Evolutionary conservation across 2,888 invertebrate species (phyloP), one percentile per base, ranked within the genome.

Genomic region (Branchipolynoe longqiensis): DNA sequence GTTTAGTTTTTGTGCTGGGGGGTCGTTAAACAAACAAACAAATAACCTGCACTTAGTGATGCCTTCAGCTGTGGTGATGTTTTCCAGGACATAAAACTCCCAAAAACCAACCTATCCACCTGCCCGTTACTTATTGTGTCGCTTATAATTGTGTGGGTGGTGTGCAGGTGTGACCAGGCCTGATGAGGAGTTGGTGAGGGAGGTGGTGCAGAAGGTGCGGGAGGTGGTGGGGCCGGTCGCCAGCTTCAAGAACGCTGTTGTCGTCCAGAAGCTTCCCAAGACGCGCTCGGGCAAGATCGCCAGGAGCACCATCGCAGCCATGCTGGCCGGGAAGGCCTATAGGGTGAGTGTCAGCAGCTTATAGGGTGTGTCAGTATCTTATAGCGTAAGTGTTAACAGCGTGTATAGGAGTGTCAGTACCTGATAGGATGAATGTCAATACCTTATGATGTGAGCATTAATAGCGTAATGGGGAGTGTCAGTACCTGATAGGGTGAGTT

Each of bases 211-310:
- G 28, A 94, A 95, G 92, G 96, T 96, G 0, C 93, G 96, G 87
- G 95, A 95, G 74, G 92, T 96, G 59, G 96, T 97, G 82, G 97
- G 97, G 0, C 97, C 98, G 0, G 98, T 98, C 8, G 98, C 98
- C 0, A 96, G 97, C 0, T 97, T 98, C 93, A 96, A 96, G 88
- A 94, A 96, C 89, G 96, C 96, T 0, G 96, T 96, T 0, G 95
- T 97, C 0, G 97, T 98, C 0, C 95, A 95, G 25, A 97, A 95
- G 0, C 94, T 98, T 62, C 98, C 98, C 0, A 95, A 97, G 86
- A 98, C 98, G 0, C 95, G 98, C 83, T 98, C 98, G 0, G 97
- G 97, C 40, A 96, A 96, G 94, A 95, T 95, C n/a, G 94, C 97
- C 36, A 95, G 98, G 54, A 97, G 97, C 92, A 96, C 97, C 0